A percentile compares a stretch with the other conserved stretches of the same genome.
Evolutionary conservation across 2,888 invertebrate species (phyloP).

Genomic region (Ctena decussata): DNA sequence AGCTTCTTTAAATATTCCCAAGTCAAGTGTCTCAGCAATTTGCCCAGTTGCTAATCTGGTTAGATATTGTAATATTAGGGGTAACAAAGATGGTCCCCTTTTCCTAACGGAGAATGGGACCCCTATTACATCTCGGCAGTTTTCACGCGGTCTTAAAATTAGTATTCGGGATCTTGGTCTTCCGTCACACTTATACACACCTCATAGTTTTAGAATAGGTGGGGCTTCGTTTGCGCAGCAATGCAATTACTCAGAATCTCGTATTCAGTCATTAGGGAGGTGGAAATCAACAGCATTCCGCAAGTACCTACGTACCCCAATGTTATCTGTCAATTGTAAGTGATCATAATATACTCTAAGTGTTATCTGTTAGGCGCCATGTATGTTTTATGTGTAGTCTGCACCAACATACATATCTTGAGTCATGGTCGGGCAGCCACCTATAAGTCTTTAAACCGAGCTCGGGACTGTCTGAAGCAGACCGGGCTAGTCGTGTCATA

Average conservation of each 20-base stretch:
- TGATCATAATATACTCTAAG: too few relatives aligned
- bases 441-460: neutral
- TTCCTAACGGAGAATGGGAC: neutral
- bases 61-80: neutral
- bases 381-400: neutral
- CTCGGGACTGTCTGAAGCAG: conserved; percentile 13
- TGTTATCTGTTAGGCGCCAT: neutral
- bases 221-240: neutral
- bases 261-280: neutral
- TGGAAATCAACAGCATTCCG: too few relatives aligned
- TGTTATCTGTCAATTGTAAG: too few relatives aligned
- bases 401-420: neutral
- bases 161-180: neutral
- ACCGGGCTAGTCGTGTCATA: neutral
- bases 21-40: neutral
- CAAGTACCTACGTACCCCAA: too few relatives aligned
- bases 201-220: conserved; percentile 12
- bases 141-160: neutral
- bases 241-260: conserved; percentile 3
- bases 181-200: neutral
- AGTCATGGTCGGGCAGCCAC: neutral
- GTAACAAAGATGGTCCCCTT: neutral
- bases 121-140: neutral
- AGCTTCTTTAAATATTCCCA: too few relatives aligned
- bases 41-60: neutral